Conservation (phyloP, 1,140 invertebrate species). For the Lysiphlebus fabarum region DNA sequence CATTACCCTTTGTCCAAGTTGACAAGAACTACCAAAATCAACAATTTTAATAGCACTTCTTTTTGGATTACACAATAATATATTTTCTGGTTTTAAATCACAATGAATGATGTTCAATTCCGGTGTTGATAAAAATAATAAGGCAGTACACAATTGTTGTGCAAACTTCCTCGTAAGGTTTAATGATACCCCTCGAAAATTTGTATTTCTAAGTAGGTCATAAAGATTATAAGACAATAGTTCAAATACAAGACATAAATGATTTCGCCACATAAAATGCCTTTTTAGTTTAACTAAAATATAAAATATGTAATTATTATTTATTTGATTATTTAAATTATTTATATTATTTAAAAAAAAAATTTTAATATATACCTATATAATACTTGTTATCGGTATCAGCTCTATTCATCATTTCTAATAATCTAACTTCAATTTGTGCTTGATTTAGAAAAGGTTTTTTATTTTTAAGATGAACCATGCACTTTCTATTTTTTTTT, state of each 20-base stretch:
- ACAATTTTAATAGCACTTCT: slow-evolving; percentile 99
- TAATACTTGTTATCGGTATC: slow-evolving; percentile 99
- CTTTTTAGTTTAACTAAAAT: slow-evolving; percentile 96
- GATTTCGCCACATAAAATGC: slow-evolving; percentile 99
- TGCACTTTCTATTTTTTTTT: no score
- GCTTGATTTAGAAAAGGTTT: slow-evolving; percentile 99
- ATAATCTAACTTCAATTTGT: slow-evolving; percentile 98
- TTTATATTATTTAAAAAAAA: no score
- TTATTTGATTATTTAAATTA: no score
- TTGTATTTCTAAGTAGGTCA: slow-evolving; percentile 98
- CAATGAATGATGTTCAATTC: slow-evolving; percentile 99
- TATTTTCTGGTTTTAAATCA: slow-evolving; percentile 99
- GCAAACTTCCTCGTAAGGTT: slow-evolving; percentile 99
- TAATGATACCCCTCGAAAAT: slow-evolving; percentile 97
- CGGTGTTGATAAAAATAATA: slow-evolving; percentile 96
- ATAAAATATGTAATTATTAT: slow-evolving; percentile 35
- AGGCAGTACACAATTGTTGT: slow-evolving; percentile 95
- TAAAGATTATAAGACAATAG: slow-evolving; percentile 99
- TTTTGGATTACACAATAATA: slow-evolving; percentile 98
- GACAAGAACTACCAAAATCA: slow-evolving; percentile 98
- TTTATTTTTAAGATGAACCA: slow-evolving; percentile 99
- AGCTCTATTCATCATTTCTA: slow-evolving; percentile 99
- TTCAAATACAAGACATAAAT: slow-evolving; percentile 99
- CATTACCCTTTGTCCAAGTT: slow-evolving; percentile 93
- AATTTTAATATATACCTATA: no score